Base-by-base conservation (phyloP, 2,113 vertebrate species). In the Ancistrus triradiatus region DNA sequence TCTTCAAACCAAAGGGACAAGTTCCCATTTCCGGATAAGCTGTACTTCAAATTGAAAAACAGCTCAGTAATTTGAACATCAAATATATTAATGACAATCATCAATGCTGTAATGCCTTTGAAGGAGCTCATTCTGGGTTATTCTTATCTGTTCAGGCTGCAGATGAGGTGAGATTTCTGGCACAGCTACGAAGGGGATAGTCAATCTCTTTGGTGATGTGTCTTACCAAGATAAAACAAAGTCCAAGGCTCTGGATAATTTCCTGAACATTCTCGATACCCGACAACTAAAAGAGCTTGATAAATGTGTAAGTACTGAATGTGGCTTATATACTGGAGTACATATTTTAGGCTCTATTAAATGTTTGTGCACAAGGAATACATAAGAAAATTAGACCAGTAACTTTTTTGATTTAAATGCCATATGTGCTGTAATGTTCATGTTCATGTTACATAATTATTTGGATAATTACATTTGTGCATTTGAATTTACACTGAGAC, bases 271-370 rank as follows among this genome's bases (percentile, higher is more conserved):
- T 13, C 60, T 73, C n/a, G 0, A 55, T 8, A 37, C 8, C 1
- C 55, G 60, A 10, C 60, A 69, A 6, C 33, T 47, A 7, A 33
- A 44, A 10, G 60, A 64, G 18, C 47, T 73, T 18, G 25, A 55
- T 53, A 25, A 33, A 25, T 73, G 71, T n/a, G 71, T 73, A 73
- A 64, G 70, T 68, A 1, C 42, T 43, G 14, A 13, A 5, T 42
- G n/a, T n/a, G n/a, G n/a, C n/a, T 10, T 21, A 47, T n/a, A n/a
- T n/a, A n/a, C 18, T 47, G 18, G n/a, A n/a, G n/a, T n/a, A n/a
- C n/a, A n/a, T n/a, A n/a, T n/a, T n/a, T n/a, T n/a, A n/a, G n/a
- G n/a, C n/a, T n/a, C n/a, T n/a, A n/a, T n/a, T n/a, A n/a, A n/a
- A n/a, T n/a, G n/a, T n/a, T n/a, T n/a, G n/a, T n/a, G n/a, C n/a